These are phyloP conservation scores for Limnephilus rhombicus DNA, from an alignment of 2,888 invertebrate species.

Conservation along the genomic window DNA sequence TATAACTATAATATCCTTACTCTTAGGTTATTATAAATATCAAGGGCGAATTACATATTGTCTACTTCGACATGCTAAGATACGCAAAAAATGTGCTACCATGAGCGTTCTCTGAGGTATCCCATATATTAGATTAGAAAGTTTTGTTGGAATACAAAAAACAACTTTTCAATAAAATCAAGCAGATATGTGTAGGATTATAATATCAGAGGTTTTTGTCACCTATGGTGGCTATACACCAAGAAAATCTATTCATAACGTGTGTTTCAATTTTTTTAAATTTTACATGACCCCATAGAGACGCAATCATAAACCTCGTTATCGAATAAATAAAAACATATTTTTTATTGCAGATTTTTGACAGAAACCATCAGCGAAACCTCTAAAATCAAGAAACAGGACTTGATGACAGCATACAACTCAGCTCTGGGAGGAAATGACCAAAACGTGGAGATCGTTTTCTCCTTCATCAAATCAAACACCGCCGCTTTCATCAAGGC, in stretches of 20 bases:
- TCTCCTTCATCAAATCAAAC: constrained; percentile 75
- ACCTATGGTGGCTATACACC: background rate
- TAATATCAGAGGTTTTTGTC: background rate
- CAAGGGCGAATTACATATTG: too few species aligned
- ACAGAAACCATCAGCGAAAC: constrained; percentile 50
- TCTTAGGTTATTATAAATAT: too few species aligned
- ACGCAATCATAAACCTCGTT: background rate
- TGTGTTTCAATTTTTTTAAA: background rate
- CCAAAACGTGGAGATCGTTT: constrained; percentile 76
- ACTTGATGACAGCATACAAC: constrained; percentile 73
- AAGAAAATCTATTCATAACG: background rate
- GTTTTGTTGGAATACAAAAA: background rate
- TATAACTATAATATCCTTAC: too few species aligned
- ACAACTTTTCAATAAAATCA: background rate
- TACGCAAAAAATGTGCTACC: too few species aligned
- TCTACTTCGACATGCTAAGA: too few species aligned
- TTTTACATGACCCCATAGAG: background rate
- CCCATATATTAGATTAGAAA: too few species aligned
- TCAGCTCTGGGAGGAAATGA: constrained; percentile 76
- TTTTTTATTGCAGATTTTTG: constrained; percentile 58
- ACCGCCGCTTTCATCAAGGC: constrained; percentile 71
- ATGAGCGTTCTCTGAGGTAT: too few species aligned
- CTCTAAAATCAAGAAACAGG: constrained; percentile 72
- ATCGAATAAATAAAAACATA: background rate
- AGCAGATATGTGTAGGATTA: background rate